Percentiles rank a stretch among this genome's conserved stretches.
These are phyloP conservation scores for Lateolabrax maculatus DNA, from an alignment of 2,797 vertebrate species.

Conservation along the genomic window DNA sequence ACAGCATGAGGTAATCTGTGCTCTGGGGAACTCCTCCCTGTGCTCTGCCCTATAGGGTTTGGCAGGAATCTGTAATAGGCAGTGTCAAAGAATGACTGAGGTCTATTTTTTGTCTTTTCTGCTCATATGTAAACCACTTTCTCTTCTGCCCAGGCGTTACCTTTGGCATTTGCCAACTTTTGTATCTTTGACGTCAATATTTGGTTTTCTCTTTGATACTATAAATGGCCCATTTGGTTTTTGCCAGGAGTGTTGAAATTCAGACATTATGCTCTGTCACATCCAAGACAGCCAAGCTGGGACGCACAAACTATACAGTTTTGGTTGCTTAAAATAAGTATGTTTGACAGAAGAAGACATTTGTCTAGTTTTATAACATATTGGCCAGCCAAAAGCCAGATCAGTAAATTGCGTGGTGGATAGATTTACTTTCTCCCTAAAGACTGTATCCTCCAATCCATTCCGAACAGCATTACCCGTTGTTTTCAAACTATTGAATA, in stretches of 20 bases:
- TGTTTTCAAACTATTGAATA: slow-evolving; percentile 52
- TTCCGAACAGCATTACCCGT: slow-evolving; percentile 24
- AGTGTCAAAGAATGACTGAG: slow-evolving; percentile 53
- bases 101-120: slow-evolving; percentile 44
- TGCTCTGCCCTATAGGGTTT: slow-evolving; percentile 54
- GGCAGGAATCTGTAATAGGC: slow-evolving; percentile 39
- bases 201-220: slow-evolving; percentile 52
- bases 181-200: slow-evolving; percentile 61
- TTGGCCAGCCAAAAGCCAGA: slow-evolving; percentile 42
- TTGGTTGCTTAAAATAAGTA: slow-evolving; percentile 49
- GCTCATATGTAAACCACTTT: slow-evolving; percentile 50
- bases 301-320: slow-evolving; percentile 40
- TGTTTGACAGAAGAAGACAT: slow-evolving; percentile 59
- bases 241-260: slow-evolving; percentile 46
- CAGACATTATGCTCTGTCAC: slow-evolving; percentile 47
- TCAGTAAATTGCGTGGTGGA: slow-evolving; percentile 57
- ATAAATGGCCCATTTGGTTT: slow-evolving; percentile 51
- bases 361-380: slow-evolving; percentile 57
- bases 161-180: slow-evolving; percentile 27
- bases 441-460: slow-evolving; percentile 39
- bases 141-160: slow-evolving; percentile 51
- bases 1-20: slow-evolving; percentile 62
- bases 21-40: slow-evolving; percentile 63
- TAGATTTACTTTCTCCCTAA: slow-evolving; percentile 51
- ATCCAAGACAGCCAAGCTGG: slow-evolving; percentile 31